A percentile compares a stretch with the other conserved stretches of the same genome.
Evolutionary conservation across 2,888 invertebrate species (phyloP).

Genomic region (Synergus gifuensis): DNA sequence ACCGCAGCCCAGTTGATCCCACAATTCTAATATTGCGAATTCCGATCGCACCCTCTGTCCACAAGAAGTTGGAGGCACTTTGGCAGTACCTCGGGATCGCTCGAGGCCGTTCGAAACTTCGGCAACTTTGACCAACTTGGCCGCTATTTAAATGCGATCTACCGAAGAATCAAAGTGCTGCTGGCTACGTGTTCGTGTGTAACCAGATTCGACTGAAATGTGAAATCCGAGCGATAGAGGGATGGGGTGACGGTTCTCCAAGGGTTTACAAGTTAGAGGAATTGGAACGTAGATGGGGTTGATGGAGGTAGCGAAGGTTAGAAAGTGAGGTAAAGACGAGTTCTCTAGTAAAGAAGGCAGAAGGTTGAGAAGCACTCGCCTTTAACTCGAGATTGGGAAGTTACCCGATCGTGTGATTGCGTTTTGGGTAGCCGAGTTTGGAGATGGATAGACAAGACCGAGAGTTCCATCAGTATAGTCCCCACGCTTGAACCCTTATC

Average conservation of each 20-base stretch:
- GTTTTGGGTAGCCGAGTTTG: slow-evolving; percentile 54
- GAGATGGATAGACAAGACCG: slow-evolving; percentile 30
- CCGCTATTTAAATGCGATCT: slow-evolving; percentile 39
- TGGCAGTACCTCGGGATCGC: slow-evolving; percentile 21
- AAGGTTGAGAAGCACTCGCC: slow-evolving; percentile 61
- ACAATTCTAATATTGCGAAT: slow-evolving; percentile 5
- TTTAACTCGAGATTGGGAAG: slow-evolving; percentile 72
- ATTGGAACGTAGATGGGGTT: slow-evolving; percentile 15
- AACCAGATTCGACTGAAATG: slow-evolving; percentile 40
- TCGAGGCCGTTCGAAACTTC: slow-evolving; percentile 22
- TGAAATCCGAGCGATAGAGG: slow-evolving; percentile 14
- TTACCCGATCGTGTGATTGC: slow-evolving; percentile 73
- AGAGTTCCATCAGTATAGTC: slow-evolving; percentile 22
- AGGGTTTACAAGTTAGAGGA: slow-evolving; percentile 15
- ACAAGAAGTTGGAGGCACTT: slow-evolving; percentile 23
- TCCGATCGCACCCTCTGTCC: slow-evolving; percentile 9
- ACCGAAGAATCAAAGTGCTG: slow-evolving; percentile 37
- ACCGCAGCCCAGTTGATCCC: background rate
- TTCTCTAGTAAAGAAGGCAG: slow-evolving; percentile 49
- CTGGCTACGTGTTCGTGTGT: slow-evolving; percentile 37
- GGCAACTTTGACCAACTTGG: slow-evolving; percentile 39
- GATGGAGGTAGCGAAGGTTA: slow-evolving; percentile 40
- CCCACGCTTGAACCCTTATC: background rate
- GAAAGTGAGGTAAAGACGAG: slow-evolving; percentile 35
- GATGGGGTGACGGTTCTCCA: background rate